phyloP scores from a whole-genome alignment of 2,113 vertebrate genomes.

The Sebastes fasciatus region DNA sequence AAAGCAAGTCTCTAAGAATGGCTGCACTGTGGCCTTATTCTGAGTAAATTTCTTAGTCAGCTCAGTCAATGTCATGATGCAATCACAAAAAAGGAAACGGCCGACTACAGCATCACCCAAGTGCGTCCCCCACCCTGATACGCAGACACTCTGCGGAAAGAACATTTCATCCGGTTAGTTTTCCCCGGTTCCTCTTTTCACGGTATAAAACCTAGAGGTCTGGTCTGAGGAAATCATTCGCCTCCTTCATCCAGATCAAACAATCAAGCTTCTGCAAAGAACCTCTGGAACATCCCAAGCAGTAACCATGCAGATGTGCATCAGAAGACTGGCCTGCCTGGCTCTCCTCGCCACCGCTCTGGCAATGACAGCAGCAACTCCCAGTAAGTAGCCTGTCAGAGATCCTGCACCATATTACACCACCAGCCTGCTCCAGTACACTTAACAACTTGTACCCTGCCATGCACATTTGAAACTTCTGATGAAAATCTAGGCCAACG shows the following conservation, averaged over 20 bases:
- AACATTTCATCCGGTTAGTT: slow-evolving; percentile 28
- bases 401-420: background rate
- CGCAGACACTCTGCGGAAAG: background rate
- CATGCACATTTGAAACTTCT: background rate
- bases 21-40: too few species aligned
- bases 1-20: background rate
- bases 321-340: slow-evolving; percentile 56
- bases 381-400: slow-evolving; percentile 47
- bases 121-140: background rate
- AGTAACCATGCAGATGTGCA: slow-evolving; percentile 70
- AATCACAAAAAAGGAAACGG: slow-evolving; percentile 32
- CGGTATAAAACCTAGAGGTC: slow-evolving; percentile 51
- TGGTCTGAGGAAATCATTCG: slow-evolving; percentile 27
- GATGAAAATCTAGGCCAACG: background rate
- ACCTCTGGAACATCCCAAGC: slow-evolving; percentile 39
- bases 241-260: slow-evolving; percentile 19
- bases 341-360: slow-evolving; percentile 54
- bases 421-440: background rate
- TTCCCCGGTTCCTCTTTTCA: slow-evolving; percentile 66
- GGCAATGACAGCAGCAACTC: slow-evolving; percentile 13
- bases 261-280: slow-evolving; percentile 25
- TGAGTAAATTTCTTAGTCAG: background rate
- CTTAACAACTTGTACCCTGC: background rate
- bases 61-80: slow-evolving; percentile 13
- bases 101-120: background rate